Evolutionary conservation across 2,113 vertebrate genomes (phyloP), one percentile per base, ranked within the genome.

Genomic region (Pimephales promelas): DNA sequence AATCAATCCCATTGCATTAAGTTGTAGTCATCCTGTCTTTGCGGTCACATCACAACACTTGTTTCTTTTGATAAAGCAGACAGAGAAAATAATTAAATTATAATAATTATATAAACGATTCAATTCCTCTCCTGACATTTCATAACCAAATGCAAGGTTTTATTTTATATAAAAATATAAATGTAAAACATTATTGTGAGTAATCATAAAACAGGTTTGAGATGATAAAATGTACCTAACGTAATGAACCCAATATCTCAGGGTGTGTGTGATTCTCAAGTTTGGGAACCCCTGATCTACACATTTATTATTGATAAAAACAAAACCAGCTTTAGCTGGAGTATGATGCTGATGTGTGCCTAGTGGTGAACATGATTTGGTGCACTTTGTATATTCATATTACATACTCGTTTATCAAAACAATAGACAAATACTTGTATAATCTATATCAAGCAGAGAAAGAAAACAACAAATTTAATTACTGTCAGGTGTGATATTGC

Each of bases 201-300:
- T 1, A 28, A 3, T 13, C 4, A 61, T 26, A 26, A 61, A 61
- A 18, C n/a, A 40, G 7, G 8, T 14, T 0, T 5, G 45, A 47
- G 13, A 47, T 14, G 1, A 47, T 7, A 18, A 18, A 18, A 52
- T 18, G 6, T 20, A 7, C 52, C 18, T 8, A 20, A 54, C 22
- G 52, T 22, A 62, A 10, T 34, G 3, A 10, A 66, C n/a, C n/a
- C n/a, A n/a, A n/a, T n/a, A 13, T 13, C 4, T 43, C 6, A 8
- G 66, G 7, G 3, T 10, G 31, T 22, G 62, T 66, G 14, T 43
- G 20, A 43, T 43, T n/a, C n/a, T 43, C 20, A 40, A n/a, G 36
- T 43, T 43, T 71, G 36, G 68, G 68, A 71, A 71, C 10, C 34
- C 36, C 22, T 71, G 68, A 71, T 71, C 66, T 71, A 71, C 20